These are phyloP conservation scores for Trematomus bernacchii DNA, from an alignment of 2,797 vertebrate species.

Conservation along the genomic window DNA sequence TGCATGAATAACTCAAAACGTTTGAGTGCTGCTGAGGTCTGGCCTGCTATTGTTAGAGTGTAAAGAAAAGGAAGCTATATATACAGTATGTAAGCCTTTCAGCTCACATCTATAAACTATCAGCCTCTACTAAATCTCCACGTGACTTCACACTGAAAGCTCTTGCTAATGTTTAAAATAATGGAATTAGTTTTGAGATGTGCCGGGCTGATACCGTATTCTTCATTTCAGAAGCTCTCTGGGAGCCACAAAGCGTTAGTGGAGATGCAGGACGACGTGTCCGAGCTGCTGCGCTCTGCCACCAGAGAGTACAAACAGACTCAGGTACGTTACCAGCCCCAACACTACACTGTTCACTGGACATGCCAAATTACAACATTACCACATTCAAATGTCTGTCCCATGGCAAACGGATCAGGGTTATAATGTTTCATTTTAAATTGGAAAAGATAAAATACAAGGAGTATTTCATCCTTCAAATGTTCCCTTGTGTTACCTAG, in stretches of 20 bases:
- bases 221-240: conserved; percentile 91
- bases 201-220: conserved; percentile 12
- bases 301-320: conserved; percentile 89
- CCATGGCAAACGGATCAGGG: no score
- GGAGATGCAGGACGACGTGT: conserved; percentile 96
- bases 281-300: conserved; percentile 90
- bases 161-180: conserved; percentile 7
- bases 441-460: no score
- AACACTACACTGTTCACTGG: background rate
- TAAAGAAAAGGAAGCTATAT: conserved; percentile 43
- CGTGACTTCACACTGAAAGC: conserved; percentile 13
- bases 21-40: conserved; percentile 57
- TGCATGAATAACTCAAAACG: conserved; percentile 75
- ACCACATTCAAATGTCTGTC: no score
- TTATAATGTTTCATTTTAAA: no score
- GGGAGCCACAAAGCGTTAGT: conserved; percentile 97
- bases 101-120: conserved; percentile 32
- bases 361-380: conserved; percentile 1
- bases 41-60: conserved; percentile 47
- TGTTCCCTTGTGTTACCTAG: no score
- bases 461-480: no score
- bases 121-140: background rate
- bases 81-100: conserved; percentile 32
- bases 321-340: conserved; percentile 84
- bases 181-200: conserved; percentile 27